Conservation (phyloP, 2,113 vertebrate genomes). For the Rana temporaria region DNA sequence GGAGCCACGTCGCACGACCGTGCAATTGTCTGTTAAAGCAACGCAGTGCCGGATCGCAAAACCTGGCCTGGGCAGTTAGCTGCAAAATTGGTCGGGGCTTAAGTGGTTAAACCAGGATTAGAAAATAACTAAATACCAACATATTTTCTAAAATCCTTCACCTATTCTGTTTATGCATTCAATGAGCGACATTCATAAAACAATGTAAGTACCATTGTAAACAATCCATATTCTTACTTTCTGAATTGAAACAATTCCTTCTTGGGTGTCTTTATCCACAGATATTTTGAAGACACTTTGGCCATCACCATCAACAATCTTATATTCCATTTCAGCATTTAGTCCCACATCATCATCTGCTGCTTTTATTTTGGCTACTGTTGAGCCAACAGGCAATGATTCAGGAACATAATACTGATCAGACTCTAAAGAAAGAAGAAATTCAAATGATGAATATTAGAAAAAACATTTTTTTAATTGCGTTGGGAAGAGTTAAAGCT, state of each 20-base stretch:
- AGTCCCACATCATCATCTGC: constrained; percentile 86
- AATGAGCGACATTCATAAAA: too few relatives aligned
- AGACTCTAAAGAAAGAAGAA: constrained; percentile 77
- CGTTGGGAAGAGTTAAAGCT: background rate
- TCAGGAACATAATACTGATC: constrained; percentile 91
- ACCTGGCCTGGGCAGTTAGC: too few relatives aligned
- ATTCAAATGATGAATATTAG: background rate
- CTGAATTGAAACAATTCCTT: constrained; percentile 89
- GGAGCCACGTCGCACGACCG: too few relatives aligned
- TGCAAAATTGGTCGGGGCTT: too few relatives aligned
- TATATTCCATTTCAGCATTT: constrained; percentile 96
- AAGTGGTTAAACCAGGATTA: too few relatives aligned
- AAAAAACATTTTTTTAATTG: too few relatives aligned
- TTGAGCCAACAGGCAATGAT: constrained; percentile 84
- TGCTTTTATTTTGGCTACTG: constrained; percentile 93
- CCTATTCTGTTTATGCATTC: too few relatives aligned
- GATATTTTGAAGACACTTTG: constrained; percentile 87
- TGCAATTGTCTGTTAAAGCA: too few relatives aligned
- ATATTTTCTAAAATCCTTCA: too few relatives aligned
- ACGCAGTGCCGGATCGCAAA: too few relatives aligned
- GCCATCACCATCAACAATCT: constrained; percentile 90
- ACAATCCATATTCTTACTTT: constrained; percentile 74
- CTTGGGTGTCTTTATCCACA: constrained; percentile 90
- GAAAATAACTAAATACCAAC: too few relatives aligned
- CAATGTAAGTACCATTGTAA: background rate